phyloP scores from a whole-genome alignment of 1,140 invertebrate genomes.

The Chelonus insularis region DNA sequence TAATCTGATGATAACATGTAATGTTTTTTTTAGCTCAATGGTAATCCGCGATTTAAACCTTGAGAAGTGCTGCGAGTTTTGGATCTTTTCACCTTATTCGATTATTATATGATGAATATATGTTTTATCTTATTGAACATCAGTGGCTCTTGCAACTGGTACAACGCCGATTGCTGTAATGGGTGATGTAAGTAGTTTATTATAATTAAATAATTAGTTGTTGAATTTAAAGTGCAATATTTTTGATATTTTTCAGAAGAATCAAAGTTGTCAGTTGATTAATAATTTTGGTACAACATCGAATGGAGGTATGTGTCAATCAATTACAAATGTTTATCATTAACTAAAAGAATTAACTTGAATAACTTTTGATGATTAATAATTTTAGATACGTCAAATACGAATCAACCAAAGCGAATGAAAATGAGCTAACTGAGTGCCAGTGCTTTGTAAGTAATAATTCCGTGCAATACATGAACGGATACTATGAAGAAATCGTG shows the following conservation, averaged over 20 bases:
- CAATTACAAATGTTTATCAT: no score
- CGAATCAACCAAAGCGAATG: slow-evolving; percentile 55
- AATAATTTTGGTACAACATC: slow-evolving; percentile 49
- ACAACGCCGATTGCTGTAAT: slow-evolving; percentile 95
- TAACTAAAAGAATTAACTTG: no score
- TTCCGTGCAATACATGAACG: slow-evolving; percentile 13
- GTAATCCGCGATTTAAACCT: slow-evolving; percentile 92
- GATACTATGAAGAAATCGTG: background rate
- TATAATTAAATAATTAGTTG: background rate
- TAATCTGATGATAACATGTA: no score
- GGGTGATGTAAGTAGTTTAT: slow-evolving; percentile 67
- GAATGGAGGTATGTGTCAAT: slow-evolving; percentile 49
- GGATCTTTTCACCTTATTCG: slow-evolving; percentile 98
- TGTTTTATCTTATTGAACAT: slow-evolving; percentile 98
- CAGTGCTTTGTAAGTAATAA: slow-evolving; percentile 43
- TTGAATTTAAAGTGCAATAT: background rate
- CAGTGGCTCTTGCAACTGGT: slow-evolving; percentile 89
- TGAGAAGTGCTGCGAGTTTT: slow-evolving; percentile 95
- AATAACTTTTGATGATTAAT: no score
- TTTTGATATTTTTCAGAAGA: slow-evolving; percentile 46
- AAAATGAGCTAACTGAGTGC: slow-evolving; percentile 59
- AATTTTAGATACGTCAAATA: slow-evolving; percentile 46
- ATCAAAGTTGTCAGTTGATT: slow-evolving; percentile 53
- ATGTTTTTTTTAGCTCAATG: slow-evolving; percentile 81
- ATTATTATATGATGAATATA: slow-evolving; percentile 97